Conservation (phyloP, 2,888 invertebrate genomes). For the Pasiphila rectangulata region DNA sequence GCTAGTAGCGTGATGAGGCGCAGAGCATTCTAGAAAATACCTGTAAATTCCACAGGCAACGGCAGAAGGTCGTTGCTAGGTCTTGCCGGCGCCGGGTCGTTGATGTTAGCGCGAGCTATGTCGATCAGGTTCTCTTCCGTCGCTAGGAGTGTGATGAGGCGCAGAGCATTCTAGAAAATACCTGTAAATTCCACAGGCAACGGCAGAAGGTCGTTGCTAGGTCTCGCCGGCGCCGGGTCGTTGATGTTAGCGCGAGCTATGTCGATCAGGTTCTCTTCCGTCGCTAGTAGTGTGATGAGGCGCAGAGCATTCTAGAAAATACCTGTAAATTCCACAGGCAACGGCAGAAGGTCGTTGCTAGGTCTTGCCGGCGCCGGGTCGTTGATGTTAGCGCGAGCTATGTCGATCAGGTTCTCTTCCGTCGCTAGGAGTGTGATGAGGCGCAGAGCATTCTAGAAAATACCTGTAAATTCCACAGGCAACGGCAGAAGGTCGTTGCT, state of each 20-base stretch:
- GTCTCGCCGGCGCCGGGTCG: slow-evolving; percentile 59
- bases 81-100: slow-evolving; percentile 58
- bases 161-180: slow-evolving; percentile 38
- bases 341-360: too few relatives aligned
- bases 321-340: too few relatives aligned
- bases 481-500: too few relatives aligned
- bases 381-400: too few relatives aligned
- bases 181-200: slow-evolving; percentile 80
- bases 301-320: slow-evolving; percentile 38
- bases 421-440: too few relatives aligned
- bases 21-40: slow-evolving; percentile 52
- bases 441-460: too few relatives aligned
- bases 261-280: slow-evolving; percentile 79
- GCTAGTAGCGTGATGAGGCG: slow-evolving; percentile 56
- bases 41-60: slow-evolving; percentile 76
- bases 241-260: slow-evolving; percentile 67
- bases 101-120: slow-evolving; percentile 67
- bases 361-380: too few relatives aligned
- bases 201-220: slow-evolving; percentile 61
- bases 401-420: too few relatives aligned
- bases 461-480: too few relatives aligned
- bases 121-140: slow-evolving; percentile 80
- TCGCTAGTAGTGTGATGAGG: slow-evolving; percentile 58
- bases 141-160: slow-evolving; percentile 56
- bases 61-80: slow-evolving; percentile 63